These are phyloP conservation scores for Drosophila percnosoma DNA, from an alignment of 2,888 invertebrate species.

Conservation along the genomic window DNA sequence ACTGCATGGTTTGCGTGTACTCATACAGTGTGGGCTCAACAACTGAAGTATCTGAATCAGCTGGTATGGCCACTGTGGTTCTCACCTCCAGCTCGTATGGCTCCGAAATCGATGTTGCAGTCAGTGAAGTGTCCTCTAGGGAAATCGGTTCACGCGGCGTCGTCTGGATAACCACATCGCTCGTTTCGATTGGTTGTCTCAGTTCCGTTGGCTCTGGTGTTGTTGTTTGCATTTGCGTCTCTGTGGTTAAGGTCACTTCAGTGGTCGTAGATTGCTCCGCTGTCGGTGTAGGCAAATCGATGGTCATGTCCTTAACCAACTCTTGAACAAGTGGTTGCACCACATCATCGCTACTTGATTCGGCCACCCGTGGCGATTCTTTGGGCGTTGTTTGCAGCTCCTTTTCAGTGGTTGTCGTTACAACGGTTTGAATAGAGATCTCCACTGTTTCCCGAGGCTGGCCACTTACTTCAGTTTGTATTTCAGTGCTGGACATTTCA, in stretches of 20 bases:
- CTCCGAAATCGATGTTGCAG: slow-evolving; percentile 80
- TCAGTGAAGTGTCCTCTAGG: slow-evolving; percentile 72
- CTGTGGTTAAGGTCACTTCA: slow-evolving; percentile 69
- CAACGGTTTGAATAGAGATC: slow-evolving; percentile 79
- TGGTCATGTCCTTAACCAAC: slow-evolving; percentile 83
- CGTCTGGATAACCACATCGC: slow-evolving; percentile 81
- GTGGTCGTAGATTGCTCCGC: slow-evolving; percentile 76
- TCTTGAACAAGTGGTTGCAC: slow-evolving; percentile 83
- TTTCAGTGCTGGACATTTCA: slow-evolving; percentile 53
- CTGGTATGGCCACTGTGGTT: slow-evolving; percentile 87
- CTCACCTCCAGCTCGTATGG: slow-evolving; percentile 85
- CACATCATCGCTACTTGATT: slow-evolving; percentile 75
- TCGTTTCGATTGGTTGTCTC: slow-evolving; percentile 58
- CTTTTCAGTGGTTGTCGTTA: slow-evolving; percentile 78
- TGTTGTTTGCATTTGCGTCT: slow-evolving; percentile 71
- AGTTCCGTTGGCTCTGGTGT: slow-evolving; percentile 66
- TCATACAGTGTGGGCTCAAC: slow-evolving; percentile 79
- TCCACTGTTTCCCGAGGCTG: slow-evolving; percentile 72
- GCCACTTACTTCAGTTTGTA: slow-evolving; percentile 67
- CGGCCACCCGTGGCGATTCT: slow-evolving; percentile 61
- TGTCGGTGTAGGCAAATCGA: slow-evolving; percentile 71
- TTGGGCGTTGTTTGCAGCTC: slow-evolving; percentile 83
- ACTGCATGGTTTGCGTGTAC: slow-evolving; percentile 80
- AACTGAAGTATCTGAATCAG: slow-evolving; percentile 85
- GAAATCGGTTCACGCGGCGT: slow-evolving; percentile 68